These are phyloP conservation scores for Penaeus chinensis DNA, from an alignment of 1,140 invertebrate genomes.

Conservation along the genomic window DNA sequence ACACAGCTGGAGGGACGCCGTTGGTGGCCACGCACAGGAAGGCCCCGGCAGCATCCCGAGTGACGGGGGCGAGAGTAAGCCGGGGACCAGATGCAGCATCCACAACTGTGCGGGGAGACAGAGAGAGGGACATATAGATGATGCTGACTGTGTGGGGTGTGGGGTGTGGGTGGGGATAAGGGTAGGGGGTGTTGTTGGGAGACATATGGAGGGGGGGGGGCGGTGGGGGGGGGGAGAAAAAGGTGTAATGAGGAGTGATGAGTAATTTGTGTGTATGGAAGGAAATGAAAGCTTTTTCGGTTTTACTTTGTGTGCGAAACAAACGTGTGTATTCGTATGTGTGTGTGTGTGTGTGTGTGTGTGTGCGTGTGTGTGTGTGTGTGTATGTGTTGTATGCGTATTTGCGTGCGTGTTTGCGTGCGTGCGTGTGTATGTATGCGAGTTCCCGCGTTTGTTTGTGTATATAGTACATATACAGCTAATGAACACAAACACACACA, in stretches of 20 bases:
- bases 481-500: too few species aligned
- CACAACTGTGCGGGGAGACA: conserved; percentile 25
- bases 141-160: neutral
- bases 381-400: neutral
- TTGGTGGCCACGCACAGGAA: conserved; percentile 66
- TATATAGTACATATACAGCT: too few species aligned
- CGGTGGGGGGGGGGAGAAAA: neutral
- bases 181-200: neutral
- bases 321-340: too few species aligned
- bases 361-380: neutral
- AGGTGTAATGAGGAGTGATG: neutral
- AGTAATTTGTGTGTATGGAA: neutral
- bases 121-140: neutral
- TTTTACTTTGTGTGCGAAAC: too few species aligned
- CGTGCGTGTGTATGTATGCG: neutral
- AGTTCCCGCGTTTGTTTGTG: too few species aligned
- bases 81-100: conserved; percentile 9
- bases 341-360: neutral
- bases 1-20: conserved; percentile 76
- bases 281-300: neutral
- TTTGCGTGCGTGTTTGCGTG: neutral
- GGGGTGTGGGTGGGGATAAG: neutral
- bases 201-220: neutral
- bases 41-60: conserved; percentile 50
- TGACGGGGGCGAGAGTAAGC: conserved; percentile 43